Conservation (phyloP, 1,140 invertebrate genomes). For the Helicoverpa armigera region DNA sequence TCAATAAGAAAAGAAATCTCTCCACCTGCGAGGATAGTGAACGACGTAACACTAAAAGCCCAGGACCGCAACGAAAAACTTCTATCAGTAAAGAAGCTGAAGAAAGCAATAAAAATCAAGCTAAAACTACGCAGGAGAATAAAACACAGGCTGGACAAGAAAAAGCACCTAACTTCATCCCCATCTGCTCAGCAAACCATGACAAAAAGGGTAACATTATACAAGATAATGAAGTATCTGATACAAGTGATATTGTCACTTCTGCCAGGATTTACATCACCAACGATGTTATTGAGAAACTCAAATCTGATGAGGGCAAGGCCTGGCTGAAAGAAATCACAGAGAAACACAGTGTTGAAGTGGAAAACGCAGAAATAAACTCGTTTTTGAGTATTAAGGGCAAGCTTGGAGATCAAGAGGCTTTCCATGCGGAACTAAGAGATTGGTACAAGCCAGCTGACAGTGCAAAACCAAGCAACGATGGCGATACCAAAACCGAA, state of each 20-base stretch:
- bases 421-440: slow-evolving; percentile 81
- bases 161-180: slow-evolving; percentile 69
- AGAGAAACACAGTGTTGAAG: slow-evolving; percentile 78
- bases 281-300: slow-evolving; percentile 78
- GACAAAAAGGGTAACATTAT: slow-evolving; percentile 79
- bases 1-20: slow-evolving; percentile 72
- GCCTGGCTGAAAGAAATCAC: slow-evolving; percentile 74
- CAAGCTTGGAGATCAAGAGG: slow-evolving; percentile 81
- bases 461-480: slow-evolving; percentile 56
- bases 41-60: slow-evolving; percentile 58
- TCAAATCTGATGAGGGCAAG: slow-evolving; percentile 80
- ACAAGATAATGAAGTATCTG: slow-evolving; percentile 80
- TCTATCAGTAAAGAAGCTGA: slow-evolving; percentile 56
- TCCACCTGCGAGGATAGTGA: slow-evolving; percentile 59
- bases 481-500: slow-evolving; percentile 49
- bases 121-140: slow-evolving; percentile 36
- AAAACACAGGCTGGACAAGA: slow-evolving; percentile 55
- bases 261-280: slow-evolving; percentile 83
- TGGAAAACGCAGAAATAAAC: slow-evolving; percentile 75
- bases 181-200: slow-evolving; percentile 66
- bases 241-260: slow-evolving; percentile 76
- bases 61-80: slow-evolving; percentile 60
- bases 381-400: slow-evolving; percentile 84
- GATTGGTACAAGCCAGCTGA: slow-evolving; percentile 72
- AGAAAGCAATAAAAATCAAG: slow-evolving; percentile 49